Conservation (phyloP, 1,140 invertebrate species). For the Drosophila cardini region DNA sequence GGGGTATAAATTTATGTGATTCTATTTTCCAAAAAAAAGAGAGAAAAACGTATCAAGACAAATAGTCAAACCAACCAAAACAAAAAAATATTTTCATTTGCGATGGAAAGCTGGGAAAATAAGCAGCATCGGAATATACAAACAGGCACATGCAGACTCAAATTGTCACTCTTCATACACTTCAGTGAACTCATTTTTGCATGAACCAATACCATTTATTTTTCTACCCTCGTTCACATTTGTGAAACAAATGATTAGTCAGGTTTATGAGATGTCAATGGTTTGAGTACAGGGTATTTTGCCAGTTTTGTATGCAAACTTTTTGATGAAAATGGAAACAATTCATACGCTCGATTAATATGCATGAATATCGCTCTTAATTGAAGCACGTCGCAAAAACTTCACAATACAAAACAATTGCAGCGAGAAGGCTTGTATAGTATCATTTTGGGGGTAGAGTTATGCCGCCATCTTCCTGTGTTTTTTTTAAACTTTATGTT, state of each 20-base stretch:
- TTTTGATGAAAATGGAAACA: neutral
- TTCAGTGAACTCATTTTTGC: conserved; percentile 30
- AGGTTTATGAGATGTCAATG: neutral
- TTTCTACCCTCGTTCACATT: neutral
- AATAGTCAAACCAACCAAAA: too few species aligned
- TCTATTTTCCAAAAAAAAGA: conserved; percentile 15
- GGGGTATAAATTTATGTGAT: conserved; percentile 19
- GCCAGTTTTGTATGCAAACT: neutral
- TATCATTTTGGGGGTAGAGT: conserved; percentile 3
- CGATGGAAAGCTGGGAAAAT: neutral
- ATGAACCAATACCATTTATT: conserved; percentile 18
- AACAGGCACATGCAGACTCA: conserved; percentile 20
- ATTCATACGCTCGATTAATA: conserved; percentile 29
- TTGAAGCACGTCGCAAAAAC: conserved; percentile 26
- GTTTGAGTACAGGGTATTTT: neutral
- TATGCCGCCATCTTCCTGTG: neutral
- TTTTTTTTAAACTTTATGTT: conserved; percentile 10
- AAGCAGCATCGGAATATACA: conserved; percentile 8
- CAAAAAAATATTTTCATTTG: conserved; percentile 8
- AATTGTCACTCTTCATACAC: conserved; percentile 15
- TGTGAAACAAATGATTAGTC: neutral
- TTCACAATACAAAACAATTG: conserved; percentile 10
- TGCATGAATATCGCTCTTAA: conserved; percentile 20
- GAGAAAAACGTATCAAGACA: neutral
- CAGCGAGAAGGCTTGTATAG: conserved; percentile 3